These are phyloP conservation scores for Ammodramus savannarum DNA, from an alignment of 2,113 vertebrate genomes.

Conservation along the genomic window DNA sequence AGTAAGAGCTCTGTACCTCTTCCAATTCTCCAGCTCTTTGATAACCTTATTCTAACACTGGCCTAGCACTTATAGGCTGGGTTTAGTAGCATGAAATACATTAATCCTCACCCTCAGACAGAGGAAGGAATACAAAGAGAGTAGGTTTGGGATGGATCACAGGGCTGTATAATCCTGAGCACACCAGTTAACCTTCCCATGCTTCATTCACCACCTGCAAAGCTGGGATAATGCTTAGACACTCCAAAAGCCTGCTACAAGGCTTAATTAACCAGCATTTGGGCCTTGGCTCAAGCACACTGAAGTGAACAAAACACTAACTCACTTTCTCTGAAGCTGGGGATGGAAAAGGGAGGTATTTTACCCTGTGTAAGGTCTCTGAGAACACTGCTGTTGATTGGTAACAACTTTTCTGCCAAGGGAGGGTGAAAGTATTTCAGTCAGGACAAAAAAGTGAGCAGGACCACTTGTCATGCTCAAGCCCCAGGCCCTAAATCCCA, in stretches of 20 bases:
- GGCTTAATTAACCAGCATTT: not conserved
- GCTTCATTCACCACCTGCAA: not conserved
- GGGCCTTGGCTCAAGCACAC: not conserved
- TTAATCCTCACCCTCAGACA: not conserved
- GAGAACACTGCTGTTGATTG: accelerated
- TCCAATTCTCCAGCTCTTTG: not conserved
- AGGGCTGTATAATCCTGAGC: not conserved
- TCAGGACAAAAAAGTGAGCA: not conserved
- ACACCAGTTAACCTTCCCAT: not conserved
- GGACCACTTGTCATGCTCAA: not conserved
- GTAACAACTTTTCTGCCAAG: not conserved
- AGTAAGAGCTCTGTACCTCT: not conserved
- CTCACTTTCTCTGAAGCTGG: not conserved
- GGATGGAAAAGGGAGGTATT: not conserved
- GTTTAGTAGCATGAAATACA: not conserved
- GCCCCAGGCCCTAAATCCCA: not conserved
- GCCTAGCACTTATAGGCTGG: not conserved
- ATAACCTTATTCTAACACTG: not conserved
- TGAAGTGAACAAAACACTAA: not conserved
- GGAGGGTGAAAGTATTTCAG: not conserved
- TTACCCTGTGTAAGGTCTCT: not conserved
- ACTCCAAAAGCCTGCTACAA: not conserved
- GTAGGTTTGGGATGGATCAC: not conserved
- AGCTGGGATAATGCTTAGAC: not conserved
- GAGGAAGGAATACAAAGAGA: not conserved